Evolutionary conservation across 2,797 vertebrate genomes (phyloP), one percentile per base, ranked within the genome.

Genomic region (Poliocrania exsul): DNA sequence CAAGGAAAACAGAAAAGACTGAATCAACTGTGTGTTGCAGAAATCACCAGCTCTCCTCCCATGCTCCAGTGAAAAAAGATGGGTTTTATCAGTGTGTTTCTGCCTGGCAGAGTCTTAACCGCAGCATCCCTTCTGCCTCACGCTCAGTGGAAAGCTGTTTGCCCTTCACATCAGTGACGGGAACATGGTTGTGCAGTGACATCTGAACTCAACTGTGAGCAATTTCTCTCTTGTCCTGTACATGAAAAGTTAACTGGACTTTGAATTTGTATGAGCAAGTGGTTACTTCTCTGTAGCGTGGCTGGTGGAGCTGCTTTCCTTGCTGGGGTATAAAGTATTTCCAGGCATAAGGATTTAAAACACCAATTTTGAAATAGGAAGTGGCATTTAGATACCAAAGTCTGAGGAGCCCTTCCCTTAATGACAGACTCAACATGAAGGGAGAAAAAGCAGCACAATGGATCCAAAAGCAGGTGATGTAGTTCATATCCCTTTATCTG

Each of bases 391-490:
- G 73, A 79, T 86, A 33, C 26, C 35, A 13, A 1, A 19, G 18
- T 70, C 66, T 62, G 44, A 62, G 67, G 10, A 80, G 10, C 8
- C 44, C n/a, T 86, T 62, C 31, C 44, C 25, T 53, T 71, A 67
- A 23, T 13, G 21, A 28, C 0, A 67, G 37, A 64, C 28, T 20
- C 57, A 56, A 66, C 17, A 37, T 14, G 18, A 64, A 81, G 37
- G 16, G 54, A 42, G 33, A 60, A 47, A 53, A 74, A 71, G 20
- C 44, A 83, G 44, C 28, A 33, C 8, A 9, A 24, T 13, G 31
- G 31, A 16, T 81, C 51, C 72, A 86, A 83, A 88, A 86, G 33
- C 44, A 56, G 53, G 33, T 35, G 61, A 83, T 77, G 47, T 47
- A 21, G 23, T 24, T 67, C 53, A 4, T 38, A 38, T 37, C 28